Evolutionary conservation across 2,888 invertebrate genomes (phyloP).

Genomic region (Trichogramma dendrolimi): DNA sequence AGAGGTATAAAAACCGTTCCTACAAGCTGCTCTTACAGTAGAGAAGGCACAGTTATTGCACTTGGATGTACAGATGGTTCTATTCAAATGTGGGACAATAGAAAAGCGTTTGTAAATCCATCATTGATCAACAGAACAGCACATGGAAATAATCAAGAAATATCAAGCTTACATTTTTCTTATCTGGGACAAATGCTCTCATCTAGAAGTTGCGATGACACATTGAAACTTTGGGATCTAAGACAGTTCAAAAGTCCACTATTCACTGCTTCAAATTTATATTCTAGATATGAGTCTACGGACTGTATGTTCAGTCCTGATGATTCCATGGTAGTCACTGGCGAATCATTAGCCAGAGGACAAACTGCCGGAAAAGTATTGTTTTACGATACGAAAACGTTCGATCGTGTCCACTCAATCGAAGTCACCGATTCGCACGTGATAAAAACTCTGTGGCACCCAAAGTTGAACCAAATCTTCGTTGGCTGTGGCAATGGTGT

Average conservation of each 20-base stretch:
- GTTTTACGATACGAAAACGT: slow-evolving; percentile 77
- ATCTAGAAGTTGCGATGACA: slow-evolving; percentile 86
- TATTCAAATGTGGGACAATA: slow-evolving; percentile 94
- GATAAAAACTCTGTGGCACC: slow-evolving; percentile 91
- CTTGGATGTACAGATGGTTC: slow-evolving; percentile 94
- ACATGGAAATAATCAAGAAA: slow-evolving; percentile 75
- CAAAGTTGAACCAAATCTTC: slow-evolving; percentile 94
- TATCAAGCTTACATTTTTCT: slow-evolving; percentile 81
- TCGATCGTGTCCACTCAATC: slow-evolving; percentile 69
- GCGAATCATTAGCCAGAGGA: slow-evolving; percentile 71
- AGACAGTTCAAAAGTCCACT: slow-evolving; percentile 77
- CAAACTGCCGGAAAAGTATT: slow-evolving; percentile 63
- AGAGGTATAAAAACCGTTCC: slow-evolving; percentile 85
- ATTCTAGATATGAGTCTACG: slow-evolving; percentile 79
- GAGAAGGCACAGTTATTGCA: slow-evolving; percentile 82
- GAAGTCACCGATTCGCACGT: slow-evolving; percentile 77
- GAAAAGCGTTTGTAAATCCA: slow-evolving; percentile 86
- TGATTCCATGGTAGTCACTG: slow-evolving; percentile 83
- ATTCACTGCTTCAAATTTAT: slow-evolving; percentile 65
- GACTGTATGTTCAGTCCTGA: slow-evolving; percentile 85
- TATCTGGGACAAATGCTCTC: slow-evolving; percentile 77
- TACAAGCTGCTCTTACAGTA: slow-evolving; percentile 75
- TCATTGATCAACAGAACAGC: slow-evolving; percentile 72
- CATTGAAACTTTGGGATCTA: slow-evolving; percentile 92
- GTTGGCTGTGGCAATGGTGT: slow-evolving; percentile 87